These are phyloP conservation scores for Empidonax traillii DNA, from an alignment of 2,113 vertebrate species.

Conservation along the genomic window DNA sequence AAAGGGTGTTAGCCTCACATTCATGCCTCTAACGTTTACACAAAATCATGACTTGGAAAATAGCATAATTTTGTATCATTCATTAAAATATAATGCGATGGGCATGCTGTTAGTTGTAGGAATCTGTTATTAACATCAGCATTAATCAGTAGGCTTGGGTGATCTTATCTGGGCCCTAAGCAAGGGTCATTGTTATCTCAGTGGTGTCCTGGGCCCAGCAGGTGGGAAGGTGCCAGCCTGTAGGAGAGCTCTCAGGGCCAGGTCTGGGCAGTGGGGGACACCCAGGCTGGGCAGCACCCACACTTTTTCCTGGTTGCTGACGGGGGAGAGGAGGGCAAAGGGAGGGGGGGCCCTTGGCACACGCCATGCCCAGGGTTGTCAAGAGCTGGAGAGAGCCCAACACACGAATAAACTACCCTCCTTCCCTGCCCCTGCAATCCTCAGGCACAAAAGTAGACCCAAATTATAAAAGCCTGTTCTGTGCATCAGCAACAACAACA, in stretches of 20 bases:
- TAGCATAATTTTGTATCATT: background rate
- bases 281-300: background rate
- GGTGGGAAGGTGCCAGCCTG: background rate
- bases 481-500: conserved; percentile 70
- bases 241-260: background rate
- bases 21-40: background rate
- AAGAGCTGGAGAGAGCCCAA: background rate
- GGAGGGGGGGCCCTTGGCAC: conserved; percentile 41
- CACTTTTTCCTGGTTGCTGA: background rate
- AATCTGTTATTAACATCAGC: background rate
- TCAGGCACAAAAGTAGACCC: conserved; percentile 57
- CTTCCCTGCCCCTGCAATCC: conserved; percentile 39
- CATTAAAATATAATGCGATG: background rate
- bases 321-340: background rate
- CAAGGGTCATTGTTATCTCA: background rate
- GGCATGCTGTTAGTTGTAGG: background rate
- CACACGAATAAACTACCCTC: background rate
- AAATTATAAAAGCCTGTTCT: conserved; percentile 70
- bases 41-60: conserved; percentile 21
- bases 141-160: background rate
- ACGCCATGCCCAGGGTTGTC: background rate
- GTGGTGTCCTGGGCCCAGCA: background rate
- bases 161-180: background rate
- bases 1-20: background rate
- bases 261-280: background rate